phyloP scores from a whole-genome alignment of 2,797 vertebrate species.

The Gymnodraco acuticeps region DNA sequence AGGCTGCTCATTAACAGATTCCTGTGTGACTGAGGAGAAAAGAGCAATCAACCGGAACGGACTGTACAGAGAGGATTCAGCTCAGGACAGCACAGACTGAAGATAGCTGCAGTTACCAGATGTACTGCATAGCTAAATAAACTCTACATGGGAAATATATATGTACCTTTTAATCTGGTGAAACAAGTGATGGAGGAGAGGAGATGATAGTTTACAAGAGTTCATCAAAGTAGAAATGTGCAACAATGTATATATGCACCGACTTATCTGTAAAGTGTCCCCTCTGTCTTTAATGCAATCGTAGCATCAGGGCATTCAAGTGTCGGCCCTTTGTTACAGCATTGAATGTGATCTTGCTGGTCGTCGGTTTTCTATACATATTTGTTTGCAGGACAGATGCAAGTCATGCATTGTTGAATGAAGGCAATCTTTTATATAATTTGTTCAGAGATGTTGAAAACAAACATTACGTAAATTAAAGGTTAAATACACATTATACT shows the following conservation, averaged over 20 bases:
- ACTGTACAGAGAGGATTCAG: slow-evolving; percentile 24
- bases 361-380: too few species aligned
- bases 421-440: too few species aligned
- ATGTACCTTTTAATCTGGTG: slow-evolving; percentile 1
- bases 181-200: not conserved
- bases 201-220: not conserved
- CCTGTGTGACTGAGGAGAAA: slow-evolving; percentile 64
- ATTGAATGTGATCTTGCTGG: too few species aligned
- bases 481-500: too few species aligned
- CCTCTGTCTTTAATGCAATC: not conserved
- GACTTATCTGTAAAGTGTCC: not conserved
- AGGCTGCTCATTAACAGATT: slow-evolving; percentile 78
- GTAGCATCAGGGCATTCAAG: not conserved
- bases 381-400: too few species aligned
- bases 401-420: too few species aligned
- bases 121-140: slow-evolving; percentile 39
- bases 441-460: too few species aligned
- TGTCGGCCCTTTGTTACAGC: slow-evolving; percentile 1
- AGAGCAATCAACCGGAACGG: slow-evolving; percentile 60
- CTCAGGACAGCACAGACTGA: slow-evolving; percentile 29
- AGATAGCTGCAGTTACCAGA: slow-evolving; percentile 38
- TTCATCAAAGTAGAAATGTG: not conserved
- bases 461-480: too few species aligned
- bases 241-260: not conserved
- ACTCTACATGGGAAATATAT: not conserved